These are phyloP conservation scores for Eulithis testata DNA, from an alignment of 2,888 invertebrate species.

Conservation along the genomic window DNA sequence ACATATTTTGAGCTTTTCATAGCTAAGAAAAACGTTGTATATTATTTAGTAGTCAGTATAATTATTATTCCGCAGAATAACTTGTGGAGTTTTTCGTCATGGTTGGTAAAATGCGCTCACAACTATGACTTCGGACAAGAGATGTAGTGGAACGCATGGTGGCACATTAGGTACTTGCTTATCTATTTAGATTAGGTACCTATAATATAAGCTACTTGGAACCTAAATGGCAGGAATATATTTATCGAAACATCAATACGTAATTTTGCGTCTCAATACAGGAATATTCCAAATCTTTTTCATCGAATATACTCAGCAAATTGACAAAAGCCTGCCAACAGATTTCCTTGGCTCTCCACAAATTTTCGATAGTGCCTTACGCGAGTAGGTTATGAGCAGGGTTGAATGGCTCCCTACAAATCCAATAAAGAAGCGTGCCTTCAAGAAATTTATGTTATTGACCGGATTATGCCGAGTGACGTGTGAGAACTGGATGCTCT, in stretches of 20 bases:
- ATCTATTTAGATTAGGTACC: too few relatives aligned
- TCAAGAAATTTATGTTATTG: constrained; percentile 81
- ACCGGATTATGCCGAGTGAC: constrained; percentile 79
- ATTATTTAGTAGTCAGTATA: too few relatives aligned
- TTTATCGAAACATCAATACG: background rate
- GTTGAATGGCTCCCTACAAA: constrained; percentile 74
- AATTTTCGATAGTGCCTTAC: constrained; percentile 64
- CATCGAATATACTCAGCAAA: constrained; percentile 36
- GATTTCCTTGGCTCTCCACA: constrained; percentile 58
- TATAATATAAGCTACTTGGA: too few relatives aligned
- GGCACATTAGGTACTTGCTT: too few relatives aligned
- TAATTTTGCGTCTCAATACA: constrained; percentile 4
- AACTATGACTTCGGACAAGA: too few relatives aligned
- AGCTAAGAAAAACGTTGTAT: too few relatives aligned
- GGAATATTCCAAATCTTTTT: constrained; percentile 17
- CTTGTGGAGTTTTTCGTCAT: too few relatives aligned
- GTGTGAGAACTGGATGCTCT: constrained; percentile 56
- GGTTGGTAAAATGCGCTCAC: too few relatives aligned
- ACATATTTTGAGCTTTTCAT: background rate
- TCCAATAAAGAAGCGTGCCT: constrained; percentile 78
- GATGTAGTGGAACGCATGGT: too few relatives aligned
- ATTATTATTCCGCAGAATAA: too few relatives aligned
- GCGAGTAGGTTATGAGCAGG: constrained; percentile 63
- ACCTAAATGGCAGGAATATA: too few relatives aligned
- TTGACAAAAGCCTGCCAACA: constrained; percentile 48